Evolutionary conservation across 2,888 invertebrate species (phyloP).

Genomic region (Nephrocerus scutellatus): DNA sequence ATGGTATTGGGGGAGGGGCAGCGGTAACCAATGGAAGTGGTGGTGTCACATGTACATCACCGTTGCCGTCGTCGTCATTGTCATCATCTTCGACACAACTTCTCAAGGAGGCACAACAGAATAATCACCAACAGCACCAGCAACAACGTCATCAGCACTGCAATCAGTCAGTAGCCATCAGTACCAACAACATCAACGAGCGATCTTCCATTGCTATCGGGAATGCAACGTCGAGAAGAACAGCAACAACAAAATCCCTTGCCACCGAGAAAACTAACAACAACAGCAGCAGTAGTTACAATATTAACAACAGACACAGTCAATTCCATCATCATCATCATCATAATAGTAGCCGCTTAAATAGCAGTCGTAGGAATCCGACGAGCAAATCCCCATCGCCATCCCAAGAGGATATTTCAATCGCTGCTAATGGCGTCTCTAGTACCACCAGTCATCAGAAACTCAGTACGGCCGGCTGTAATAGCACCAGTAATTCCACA

Average conservation of each 20-base stretch:
- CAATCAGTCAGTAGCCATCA: slow-evolving; percentile 3
- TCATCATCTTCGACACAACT: slow-evolving; percentile 16
- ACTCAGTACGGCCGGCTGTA: no score
- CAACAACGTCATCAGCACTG: background rate
- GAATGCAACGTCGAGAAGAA: background rate
- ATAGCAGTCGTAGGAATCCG: no score
- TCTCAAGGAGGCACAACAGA: slow-evolving; percentile 8
- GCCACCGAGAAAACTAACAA: no score
- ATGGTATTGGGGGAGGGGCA: slow-evolving; percentile 19
- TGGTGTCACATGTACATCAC: slow-evolving; percentile 14
- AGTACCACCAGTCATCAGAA: no score
- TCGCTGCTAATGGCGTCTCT: no score
- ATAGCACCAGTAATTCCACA: no score
- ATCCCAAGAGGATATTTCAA: no score
- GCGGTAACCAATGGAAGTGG: slow-evolving; percentile 13
- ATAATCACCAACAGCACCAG: slow-evolving; percentile 21
- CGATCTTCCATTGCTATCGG: background rate
- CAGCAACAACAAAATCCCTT: background rate
- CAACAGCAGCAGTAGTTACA: no score
- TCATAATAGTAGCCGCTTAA: no score
- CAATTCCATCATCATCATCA: no score
- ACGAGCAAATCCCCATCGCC: no score
- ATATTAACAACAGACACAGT: no score
- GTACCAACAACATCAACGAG: slow-evolving; percentile 8
- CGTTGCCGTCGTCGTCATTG: slow-evolving; percentile 12